A percentile compares a stretch with the other conserved stretches of the same genome.
These are phyloP conservation scores for Tromatobia lineatoria DNA, from an alignment of 2,888 invertebrate species.

Conservation along the genomic window DNA sequence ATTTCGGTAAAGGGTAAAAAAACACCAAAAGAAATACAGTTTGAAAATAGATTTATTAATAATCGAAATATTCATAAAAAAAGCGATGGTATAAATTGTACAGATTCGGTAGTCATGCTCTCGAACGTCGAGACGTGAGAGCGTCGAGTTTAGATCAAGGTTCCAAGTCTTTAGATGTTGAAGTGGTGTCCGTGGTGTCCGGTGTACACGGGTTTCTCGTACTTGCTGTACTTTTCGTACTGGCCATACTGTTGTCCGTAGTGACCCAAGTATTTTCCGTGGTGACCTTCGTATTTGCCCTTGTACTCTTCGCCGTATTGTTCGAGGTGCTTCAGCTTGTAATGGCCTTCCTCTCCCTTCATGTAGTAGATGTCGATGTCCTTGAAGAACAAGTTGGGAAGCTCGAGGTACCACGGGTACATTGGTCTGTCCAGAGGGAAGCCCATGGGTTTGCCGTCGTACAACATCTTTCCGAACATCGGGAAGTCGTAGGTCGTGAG, in stretches of 20 bases:
- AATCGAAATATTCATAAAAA: slow-evolving; percentile 41
- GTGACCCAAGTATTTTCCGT: slow-evolving; percentile 49
- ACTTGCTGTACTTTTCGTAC: slow-evolving; percentile 56
- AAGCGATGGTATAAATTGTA: slow-evolving; percentile 41
- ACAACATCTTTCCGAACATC: slow-evolving; percentile 83
- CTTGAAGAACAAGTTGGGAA: slow-evolving; percentile 88
- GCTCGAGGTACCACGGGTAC: slow-evolving; percentile 85
- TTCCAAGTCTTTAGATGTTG: slow-evolving; percentile 54
- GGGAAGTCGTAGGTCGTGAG: slow-evolving; percentile 85
- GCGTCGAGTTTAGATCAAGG: slow-evolving; percentile 5
- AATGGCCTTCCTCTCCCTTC: slow-evolving; percentile 77
- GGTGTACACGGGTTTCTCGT: slow-evolving; percentile 59
- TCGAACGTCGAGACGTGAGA: slow-evolving; percentile 40
- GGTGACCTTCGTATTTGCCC: slow-evolving; percentile 33
- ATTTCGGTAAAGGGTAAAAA: background rate
- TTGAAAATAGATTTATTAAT: slow-evolving; percentile 49
- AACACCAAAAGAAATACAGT: slow-evolving; percentile 23
- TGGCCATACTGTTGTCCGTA: slow-evolving; percentile 49
- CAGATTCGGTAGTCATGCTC: slow-evolving; percentile 29
- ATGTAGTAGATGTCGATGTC: slow-evolving; percentile 87
- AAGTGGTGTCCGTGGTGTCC: slow-evolving; percentile 48
- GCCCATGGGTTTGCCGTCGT: slow-evolving; percentile 87
- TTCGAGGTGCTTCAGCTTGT: slow-evolving; percentile 45
- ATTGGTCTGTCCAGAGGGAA: slow-evolving; percentile 88
- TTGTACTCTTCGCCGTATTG: slow-evolving; percentile 56